These are phyloP conservation scores for Pherbina coryleti DNA, from an alignment of 2,888 invertebrate species.

Conservation along the genomic window DNA sequence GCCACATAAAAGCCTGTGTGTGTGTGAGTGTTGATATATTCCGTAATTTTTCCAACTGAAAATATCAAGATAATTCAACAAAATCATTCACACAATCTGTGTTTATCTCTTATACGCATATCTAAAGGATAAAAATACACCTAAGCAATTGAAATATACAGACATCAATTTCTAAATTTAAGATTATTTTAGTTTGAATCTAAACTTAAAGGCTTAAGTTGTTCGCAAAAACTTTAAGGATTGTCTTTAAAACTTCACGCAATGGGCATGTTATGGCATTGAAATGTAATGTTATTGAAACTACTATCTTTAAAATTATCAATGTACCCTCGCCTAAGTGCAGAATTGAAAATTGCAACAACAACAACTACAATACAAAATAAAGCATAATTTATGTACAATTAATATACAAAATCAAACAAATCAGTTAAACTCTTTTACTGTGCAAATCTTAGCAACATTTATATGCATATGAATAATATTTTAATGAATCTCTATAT, in stretches of 20 bases:
- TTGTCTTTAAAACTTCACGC: too few relatives aligned
- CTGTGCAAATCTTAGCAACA: conserved; percentile 14
- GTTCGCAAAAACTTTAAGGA: too few relatives aligned
- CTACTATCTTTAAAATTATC: not conserved
- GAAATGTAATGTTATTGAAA: too few relatives aligned
- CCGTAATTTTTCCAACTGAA: not conserved
- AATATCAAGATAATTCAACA: conserved; percentile 7
- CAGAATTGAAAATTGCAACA: not conserved
- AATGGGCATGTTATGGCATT: too few relatives aligned
- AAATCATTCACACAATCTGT: not conserved
- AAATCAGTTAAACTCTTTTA: conserved; percentile 25
- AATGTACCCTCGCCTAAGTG: not conserved
- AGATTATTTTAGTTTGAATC: too few relatives aligned
- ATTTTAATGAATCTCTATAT: conserved; percentile 9
- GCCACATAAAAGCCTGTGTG: too few relatives aligned
- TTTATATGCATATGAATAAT: not conserved
- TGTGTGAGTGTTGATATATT: too few relatives aligned
- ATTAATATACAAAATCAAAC: conserved; percentile 38
- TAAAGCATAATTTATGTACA: conserved; percentile 17
- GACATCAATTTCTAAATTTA: too few relatives aligned
- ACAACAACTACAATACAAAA: conserved; percentile 51
- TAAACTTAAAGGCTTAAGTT: too few relatives aligned
- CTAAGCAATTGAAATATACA: too few relatives aligned
- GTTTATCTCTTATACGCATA: too few relatives aligned
- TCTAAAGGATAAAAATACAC: too few relatives aligned